Evolutionary conservation across 2,888 invertebrate genomes (phyloP).

Genomic region (Protodeltote pygarga): DNA sequence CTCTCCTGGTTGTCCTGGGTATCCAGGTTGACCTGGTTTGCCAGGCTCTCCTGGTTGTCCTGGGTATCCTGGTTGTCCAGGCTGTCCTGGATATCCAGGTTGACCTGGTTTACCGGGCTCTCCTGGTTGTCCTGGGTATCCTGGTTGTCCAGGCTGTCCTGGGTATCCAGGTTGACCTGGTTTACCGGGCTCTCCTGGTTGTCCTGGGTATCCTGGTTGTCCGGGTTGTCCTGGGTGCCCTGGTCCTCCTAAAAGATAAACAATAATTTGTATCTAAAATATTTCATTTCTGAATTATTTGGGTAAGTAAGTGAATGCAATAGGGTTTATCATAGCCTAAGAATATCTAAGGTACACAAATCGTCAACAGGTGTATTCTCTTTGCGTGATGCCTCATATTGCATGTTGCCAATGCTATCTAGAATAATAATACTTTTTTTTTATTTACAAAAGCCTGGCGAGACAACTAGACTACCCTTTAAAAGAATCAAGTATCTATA

Average conservation of each 20-base stretch:
- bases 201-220: conserved; percentile 11
- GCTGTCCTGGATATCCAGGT: conserved; percentile 7
- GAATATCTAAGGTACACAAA: no score
- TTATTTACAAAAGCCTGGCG: no score
- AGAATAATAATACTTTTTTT: no score
- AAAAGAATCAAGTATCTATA: no score
- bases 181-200: conserved; percentile 7
- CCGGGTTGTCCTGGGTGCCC: conserved; percentile 13
- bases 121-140: conserved; percentile 11
- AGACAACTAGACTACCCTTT: no score
- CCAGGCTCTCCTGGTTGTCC: conserved; percentile 9
- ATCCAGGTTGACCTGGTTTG: conserved; percentile 3
- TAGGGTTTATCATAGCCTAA: no score
- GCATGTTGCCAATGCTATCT: no score
- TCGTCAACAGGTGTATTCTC: no score
- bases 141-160: conserved; percentile 9
- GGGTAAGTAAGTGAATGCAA: no score
- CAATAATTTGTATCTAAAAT: no score
- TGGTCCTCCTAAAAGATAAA: background rate
- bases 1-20: conserved; percentile 7
- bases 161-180: conserved; percentile 10
- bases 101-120: conserved; percentile 4
- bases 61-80: conserved; percentile 13
- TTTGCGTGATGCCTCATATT: no score
- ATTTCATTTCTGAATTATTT: no score